Conservation (phyloP, 2,888 invertebrate genomes). For the Amblyjoppa proteus region DNA sequence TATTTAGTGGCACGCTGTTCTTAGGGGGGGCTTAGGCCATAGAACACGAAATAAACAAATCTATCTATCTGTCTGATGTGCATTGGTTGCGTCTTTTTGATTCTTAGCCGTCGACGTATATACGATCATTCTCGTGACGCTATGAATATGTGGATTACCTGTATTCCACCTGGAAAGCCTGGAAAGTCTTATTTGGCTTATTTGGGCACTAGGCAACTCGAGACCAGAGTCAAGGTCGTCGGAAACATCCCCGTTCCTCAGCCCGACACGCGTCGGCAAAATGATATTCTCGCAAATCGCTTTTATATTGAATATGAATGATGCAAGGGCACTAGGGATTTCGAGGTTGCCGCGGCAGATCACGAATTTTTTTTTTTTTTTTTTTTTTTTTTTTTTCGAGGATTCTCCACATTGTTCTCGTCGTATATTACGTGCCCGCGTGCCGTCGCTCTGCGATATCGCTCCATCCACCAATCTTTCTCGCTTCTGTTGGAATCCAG, state of each 20-base stretch:
- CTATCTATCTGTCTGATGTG: too few relatives aligned
- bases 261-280: constrained; percentile 44
- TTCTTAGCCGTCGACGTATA: background rate
- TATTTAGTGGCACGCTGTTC: too few relatives aligned
- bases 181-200: background rate
- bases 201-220: background rate
- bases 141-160: background rate
- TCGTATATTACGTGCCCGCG: constrained; percentile 45
- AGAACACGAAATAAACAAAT: too few relatives aligned
- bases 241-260: background rate
- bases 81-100: background rate
- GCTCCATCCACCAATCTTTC: background rate
- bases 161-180: background rate
- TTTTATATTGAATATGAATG: constrained; percentile 63
- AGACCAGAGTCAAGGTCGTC: constrained; percentile 41
- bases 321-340: constrained; percentile 32
- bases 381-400: constrained; percentile 19
- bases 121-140: background rate
- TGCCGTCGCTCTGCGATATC: constrained; percentile 28
- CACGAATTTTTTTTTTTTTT: constrained; percentile 36
- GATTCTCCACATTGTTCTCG: constrained; percentile 44
- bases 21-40: too few relatives aligned
- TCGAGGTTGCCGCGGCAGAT: constrained; percentile 44
- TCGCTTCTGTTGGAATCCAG: constrained; percentile 6
- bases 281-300: constrained; percentile 63